phyloP scores from a whole-genome alignment of 64 coral and sea anemone species.

The Montipora sp. region DNA sequence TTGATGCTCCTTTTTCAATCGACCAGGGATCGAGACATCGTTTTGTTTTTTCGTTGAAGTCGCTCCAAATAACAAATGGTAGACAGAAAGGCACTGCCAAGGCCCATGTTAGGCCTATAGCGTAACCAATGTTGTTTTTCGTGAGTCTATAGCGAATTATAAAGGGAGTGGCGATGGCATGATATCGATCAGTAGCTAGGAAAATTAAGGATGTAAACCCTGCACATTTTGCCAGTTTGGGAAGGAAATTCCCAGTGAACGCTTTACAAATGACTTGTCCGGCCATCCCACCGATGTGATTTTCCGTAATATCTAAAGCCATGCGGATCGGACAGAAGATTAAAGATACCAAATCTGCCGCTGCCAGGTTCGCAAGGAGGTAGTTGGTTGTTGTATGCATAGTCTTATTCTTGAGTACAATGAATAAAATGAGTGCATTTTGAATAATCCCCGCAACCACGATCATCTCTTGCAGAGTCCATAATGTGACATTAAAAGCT shows the following conservation, averaged over 20 bases:
- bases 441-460: slow-evolving; percentile 35
- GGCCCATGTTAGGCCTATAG: slow-evolving; percentile 20
- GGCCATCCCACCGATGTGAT: background rate
- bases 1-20: slow-evolving; percentile 7
- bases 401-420: slow-evolving; percentile 27
- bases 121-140: slow-evolving; percentile 22
- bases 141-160: background rate
- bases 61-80: slow-evolving; percentile 23
- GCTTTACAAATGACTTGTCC: slow-evolving; percentile 46
- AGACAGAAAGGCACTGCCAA: background rate
- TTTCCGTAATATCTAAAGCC: background rate
- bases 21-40: background rate
- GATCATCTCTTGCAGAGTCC: background rate
- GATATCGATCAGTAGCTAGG: slow-evolving; percentile 39
- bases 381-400: slow-evolving; percentile 82
- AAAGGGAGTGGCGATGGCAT: slow-evolving; percentile 26
- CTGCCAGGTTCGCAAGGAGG: slow-evolving; percentile 61
- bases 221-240: background rate
- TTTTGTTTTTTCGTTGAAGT: slow-evolving; percentile 11
- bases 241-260: slow-evolving; percentile 27
- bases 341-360: slow-evolving; percentile 52
- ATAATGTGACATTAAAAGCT: slow-evolving; percentile 9
- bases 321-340: slow-evolving; percentile 3
- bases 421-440: slow-evolving; percentile 46
- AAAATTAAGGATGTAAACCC: slow-evolving; percentile 22